Percentiles rank a stretch among this genome's conserved stretches.
phyloP scores from a whole-genome alignment of 2,888 invertebrate species.

The Oconnorella tubifera region DNA sequence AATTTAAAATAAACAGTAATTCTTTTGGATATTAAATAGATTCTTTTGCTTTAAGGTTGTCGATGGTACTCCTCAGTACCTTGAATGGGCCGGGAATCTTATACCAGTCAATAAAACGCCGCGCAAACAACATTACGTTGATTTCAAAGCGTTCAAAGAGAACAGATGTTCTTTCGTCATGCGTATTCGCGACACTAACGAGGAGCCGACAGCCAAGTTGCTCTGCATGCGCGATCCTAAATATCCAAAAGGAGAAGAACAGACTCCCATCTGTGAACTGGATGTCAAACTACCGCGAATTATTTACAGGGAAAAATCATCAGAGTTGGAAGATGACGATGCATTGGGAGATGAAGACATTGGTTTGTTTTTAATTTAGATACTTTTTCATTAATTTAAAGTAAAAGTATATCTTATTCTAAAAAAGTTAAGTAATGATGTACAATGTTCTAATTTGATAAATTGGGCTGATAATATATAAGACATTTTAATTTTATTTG shows the following conservation, averaged over 20 bases:
- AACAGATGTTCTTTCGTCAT: slow-evolving; percentile 94
- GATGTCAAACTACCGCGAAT: slow-evolving; percentile 10
- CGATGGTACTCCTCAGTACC: slow-evolving; percentile 87
- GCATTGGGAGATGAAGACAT: background rate
- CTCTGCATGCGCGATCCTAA: slow-evolving; percentile 96
- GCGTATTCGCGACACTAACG: slow-evolving; percentile 74
- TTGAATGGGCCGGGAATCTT: slow-evolving; percentile 95
- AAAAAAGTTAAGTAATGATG: too few species aligned
- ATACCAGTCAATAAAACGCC: slow-evolving; percentile 77
- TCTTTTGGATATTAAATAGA: too few species aligned
- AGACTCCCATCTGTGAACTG: slow-evolving; percentile 6
- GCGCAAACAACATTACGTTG: slow-evolving; percentile 80
- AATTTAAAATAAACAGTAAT: too few species aligned
- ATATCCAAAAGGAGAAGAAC: slow-evolving; percentile 77
- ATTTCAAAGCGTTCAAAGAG: slow-evolving; percentile 93
- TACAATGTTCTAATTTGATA: too few species aligned
- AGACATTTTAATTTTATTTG: too few species aligned
- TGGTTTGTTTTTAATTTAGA: background rate
- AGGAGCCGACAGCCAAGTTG: slow-evolving; percentile 85
- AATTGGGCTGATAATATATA: too few species aligned
- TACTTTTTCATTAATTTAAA: too few species aligned
- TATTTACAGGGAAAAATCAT: slow-evolving; percentile 2
- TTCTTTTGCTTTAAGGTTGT: too few species aligned
- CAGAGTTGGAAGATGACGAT: slow-evolving; percentile 11
- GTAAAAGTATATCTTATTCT: background rate